These are phyloP conservation scores for Poeciliopsis retropinna DNA, from an alignment of 2,113 vertebrate genomes.

Conservation along the genomic window DNA sequence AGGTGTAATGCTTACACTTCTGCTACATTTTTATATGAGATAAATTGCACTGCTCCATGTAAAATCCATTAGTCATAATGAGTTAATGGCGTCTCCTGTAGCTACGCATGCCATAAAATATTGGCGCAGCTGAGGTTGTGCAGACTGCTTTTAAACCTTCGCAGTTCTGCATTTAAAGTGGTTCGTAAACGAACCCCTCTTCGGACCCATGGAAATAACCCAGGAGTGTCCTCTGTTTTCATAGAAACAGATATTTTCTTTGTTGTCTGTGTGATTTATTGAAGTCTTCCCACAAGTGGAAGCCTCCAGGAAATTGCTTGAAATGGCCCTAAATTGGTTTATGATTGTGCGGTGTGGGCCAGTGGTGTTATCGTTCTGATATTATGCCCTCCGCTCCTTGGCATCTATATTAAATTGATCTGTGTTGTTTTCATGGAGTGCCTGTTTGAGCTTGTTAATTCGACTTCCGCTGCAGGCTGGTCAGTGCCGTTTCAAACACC, in stretches of 20 bases:
- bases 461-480: conserved; percentile 59
- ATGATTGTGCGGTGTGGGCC: conserved; percentile 82
- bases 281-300: conserved; percentile 83
- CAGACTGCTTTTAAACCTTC: conserved; percentile 47
- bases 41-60: conserved; percentile 24
- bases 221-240: conserved; percentile 76
- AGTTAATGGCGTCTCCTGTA: conserved; percentile 53
- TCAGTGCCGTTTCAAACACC: conserved; percentile 35
- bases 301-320: conserved; percentile 84
- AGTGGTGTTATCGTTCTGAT: conserved; percentile 77
- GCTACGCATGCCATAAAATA: conserved; percentile 21
- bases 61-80: conserved; percentile 65
- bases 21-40: conserved; percentile 27
- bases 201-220: conserved; percentile 67
- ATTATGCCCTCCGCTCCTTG: conserved; percentile 78
- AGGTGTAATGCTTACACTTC: conserved; percentile 23
- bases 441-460: conserved; percentile 79
- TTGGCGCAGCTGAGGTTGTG: conserved; percentile 10
- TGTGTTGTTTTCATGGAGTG: conserved; percentile 78
- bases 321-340: conserved; percentile 87
- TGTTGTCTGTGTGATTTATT: conserved; percentile 86
- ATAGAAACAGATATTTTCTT: conserved; percentile 82
- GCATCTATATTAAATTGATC: conserved; percentile 84
- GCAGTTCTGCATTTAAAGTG: conserved; percentile 61
- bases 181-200: conserved; percentile 61